Base-by-base conservation (phyloP, 2,113 vertebrate species). In the Mesocricetus auratus region DNA sequence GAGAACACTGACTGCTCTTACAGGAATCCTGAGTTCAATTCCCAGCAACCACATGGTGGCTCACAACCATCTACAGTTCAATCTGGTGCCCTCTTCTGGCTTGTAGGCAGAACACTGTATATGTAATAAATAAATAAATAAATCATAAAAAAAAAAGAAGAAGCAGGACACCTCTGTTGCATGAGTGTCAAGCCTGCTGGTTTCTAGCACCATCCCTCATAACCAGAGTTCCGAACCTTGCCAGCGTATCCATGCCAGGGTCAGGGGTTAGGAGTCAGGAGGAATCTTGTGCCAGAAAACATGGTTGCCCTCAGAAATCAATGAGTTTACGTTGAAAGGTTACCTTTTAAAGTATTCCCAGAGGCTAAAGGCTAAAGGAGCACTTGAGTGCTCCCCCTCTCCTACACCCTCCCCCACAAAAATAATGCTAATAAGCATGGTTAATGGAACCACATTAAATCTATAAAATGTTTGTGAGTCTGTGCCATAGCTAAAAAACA, bases 111-210 rank as follows among this genome's bases (percentile, higher is more conserved):
- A n/a, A n/a, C n/a, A n/a, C n/a, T n/a, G n/a, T n/a, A n/a, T n/a
- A n/a, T n/a, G n/a, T n/a, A n/a, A n/a, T n/a, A n/a, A n/a, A n/a
- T n/a, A n/a, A n/a, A n/a, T n/a, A n/a, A n/a, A n/a, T n/a, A n/a
- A n/a, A n/a, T n/a, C n/a, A n/a, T n/a, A n/a, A n/a, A n/a, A n/a
- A n/a, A n/a, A n/a, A n/a, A n/a, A n/a, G n/a, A n/a, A n/a, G n/a
- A n/a, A n/a, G n/a, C n/a, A n/a, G n/a, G n/a, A n/a, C n/a, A n/a
- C 26, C 4, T n/a, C 10, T 0, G 77, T 19, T 8, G 39, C n/a
- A 15, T 2, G 5, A 5, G 7, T 3, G 36, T 53, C 1, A 0
- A 16, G 33, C 9, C 42, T 15, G 24, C 4, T 12, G 29, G 71
- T 45, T 17, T 1, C 29, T 3, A 17, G 11, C 36, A 24, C 11